Base-by-base conservation (phyloP, 1,140 invertebrate species). In the Cheumatopsyche charites region DNA sequence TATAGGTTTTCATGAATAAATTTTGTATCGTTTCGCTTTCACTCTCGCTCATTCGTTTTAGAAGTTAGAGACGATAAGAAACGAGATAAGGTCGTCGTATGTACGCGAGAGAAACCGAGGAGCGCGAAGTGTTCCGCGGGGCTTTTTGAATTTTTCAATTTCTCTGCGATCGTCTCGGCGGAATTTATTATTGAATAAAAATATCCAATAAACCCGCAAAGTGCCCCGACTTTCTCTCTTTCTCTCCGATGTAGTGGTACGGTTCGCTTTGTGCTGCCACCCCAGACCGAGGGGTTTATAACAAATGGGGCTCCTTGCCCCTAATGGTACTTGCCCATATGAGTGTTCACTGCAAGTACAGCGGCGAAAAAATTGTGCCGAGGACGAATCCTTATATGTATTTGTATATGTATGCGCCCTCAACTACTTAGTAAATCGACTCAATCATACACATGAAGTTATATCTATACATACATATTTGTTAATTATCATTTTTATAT, bases 271-370 rank as follows among this genome's bases (percentile, higher is more conserved):
- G 41, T 66, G 11, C 63, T 19, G 15, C n/a, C 26, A 41, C 26
- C 29, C 66, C n/a, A 63, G 19, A 23, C 58, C 41, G 63, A 71
- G 29, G 70, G 66, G 71, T 68, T 73, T 58, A 73, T 73, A 73
- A 73, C 71, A 73, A 73, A 73, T 73, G 67, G 71, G 41, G 62
- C 71, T 73, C 45, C 62, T 63, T 63, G 26, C 15, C 4, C 29
- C 4, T n/a, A 63, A n/a, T 7, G 3, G 29, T 36, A 36, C 29
- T n/a, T n/a, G n/a, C n/a, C n/a, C n/a, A n/a, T n/a, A n/a, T n/a
- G n/a, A n/a, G n/a, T n/a, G n/a, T n/a, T n/a, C n/a, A n/a, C n/a
- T n/a, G n/a, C n/a, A n/a, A n/a, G n/a, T n/a, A n/a, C n/a, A n/a
- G n/a, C n/a, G n/a, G n/a, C n/a, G n/a, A n/a, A n/a, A n/a, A n/a